Evolutionary conservation across 2,797 vertebrate species (phyloP).

Genomic region (Muscicapa striata): DNA sequence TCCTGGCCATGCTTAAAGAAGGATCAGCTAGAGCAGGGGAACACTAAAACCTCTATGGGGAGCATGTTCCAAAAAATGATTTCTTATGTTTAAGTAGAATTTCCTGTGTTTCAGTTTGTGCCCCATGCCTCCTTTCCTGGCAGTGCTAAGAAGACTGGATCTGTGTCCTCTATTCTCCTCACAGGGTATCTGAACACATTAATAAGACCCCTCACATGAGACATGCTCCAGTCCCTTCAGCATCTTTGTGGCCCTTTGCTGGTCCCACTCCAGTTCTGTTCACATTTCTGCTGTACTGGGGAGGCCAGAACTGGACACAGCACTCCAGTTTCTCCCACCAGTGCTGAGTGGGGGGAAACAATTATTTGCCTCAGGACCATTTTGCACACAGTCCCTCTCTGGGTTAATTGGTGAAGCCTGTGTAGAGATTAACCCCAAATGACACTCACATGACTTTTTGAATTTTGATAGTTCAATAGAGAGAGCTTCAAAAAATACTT

Average conservation of each 20-base stretch:
- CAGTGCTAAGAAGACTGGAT: neutral
- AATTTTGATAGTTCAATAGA: neutral
- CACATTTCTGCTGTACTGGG: neutral
- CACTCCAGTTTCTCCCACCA: neutral
- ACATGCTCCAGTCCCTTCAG: neutral
- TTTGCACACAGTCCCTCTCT: neutral
- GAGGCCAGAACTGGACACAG: neutral
- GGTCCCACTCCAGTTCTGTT: neutral
- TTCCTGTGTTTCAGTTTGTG: neutral
- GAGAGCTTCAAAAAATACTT: neutral
- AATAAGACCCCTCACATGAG: neutral
- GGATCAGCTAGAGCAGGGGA: neutral
- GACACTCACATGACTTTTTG: rapidly evolving
- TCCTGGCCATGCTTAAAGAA: neutral
- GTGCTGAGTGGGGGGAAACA: neutral
- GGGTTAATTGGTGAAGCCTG: neutral
- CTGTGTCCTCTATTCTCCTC: neutral
- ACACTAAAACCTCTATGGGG: too few species aligned
- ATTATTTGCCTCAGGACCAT: rapidly evolving
- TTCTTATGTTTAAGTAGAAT: neutral
- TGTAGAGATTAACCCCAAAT: neutral
- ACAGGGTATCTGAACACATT: neutral
- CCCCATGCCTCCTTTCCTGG: neutral
- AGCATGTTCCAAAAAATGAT: neutral
- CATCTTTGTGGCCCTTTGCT: neutral